Percentiles rank a stretch among this genome's conserved stretches.
Evolutionary conservation across 2,113 vertebrate species (phyloP).

Genomic region (Nettapus auritus): DNA sequence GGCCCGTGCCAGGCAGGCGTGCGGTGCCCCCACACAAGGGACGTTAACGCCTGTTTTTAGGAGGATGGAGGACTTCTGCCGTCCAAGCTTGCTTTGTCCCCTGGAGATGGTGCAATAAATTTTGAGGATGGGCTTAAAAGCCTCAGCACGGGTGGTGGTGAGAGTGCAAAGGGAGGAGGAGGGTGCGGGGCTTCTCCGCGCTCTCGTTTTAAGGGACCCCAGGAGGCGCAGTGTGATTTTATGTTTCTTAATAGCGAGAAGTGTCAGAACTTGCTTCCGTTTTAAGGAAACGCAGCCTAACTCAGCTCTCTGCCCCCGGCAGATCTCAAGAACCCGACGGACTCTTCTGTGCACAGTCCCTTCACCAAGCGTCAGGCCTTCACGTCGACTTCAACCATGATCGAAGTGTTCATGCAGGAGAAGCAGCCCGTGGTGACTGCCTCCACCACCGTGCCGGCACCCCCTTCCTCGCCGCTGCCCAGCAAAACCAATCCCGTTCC

Average conservation of each 20-base stretch:
- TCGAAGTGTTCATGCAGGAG: constrained; percentile 95
- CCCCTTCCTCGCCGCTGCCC: constrained; percentile 82
- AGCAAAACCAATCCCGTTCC: constrained; percentile 79
- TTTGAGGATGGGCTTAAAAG: not conserved
- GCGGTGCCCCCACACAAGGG: not conserved
- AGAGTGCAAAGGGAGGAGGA: not conserved
- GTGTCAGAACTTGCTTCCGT: not conserved
- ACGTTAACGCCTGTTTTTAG: not conserved
- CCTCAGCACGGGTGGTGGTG: rapidly evolving
- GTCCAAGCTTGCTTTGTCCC: not conserved
- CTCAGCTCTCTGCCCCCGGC: not conserved
- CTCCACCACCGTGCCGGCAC: constrained; percentile 75
- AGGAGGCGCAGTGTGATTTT: not conserved
- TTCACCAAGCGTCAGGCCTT: constrained; percentile 94
- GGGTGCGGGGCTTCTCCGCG: not conserved
- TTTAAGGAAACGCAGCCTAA: not conserved
- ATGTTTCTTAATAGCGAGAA: not conserved
- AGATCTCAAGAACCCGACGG: constrained; percentile 91
- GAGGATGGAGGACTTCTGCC: not conserved
- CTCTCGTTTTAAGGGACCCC: not conserved
- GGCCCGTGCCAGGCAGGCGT: not conserved
- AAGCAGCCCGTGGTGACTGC: constrained; percentile 84
- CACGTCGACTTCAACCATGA: constrained; percentile 88
- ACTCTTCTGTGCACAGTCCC: constrained; percentile 85
- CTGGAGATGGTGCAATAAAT: not conserved